Evolutionary conservation across 2,888 invertebrate genomes (phyloP), one percentile per base, ranked within the genome.

Genomic region (Drosophila anceps): DNA sequence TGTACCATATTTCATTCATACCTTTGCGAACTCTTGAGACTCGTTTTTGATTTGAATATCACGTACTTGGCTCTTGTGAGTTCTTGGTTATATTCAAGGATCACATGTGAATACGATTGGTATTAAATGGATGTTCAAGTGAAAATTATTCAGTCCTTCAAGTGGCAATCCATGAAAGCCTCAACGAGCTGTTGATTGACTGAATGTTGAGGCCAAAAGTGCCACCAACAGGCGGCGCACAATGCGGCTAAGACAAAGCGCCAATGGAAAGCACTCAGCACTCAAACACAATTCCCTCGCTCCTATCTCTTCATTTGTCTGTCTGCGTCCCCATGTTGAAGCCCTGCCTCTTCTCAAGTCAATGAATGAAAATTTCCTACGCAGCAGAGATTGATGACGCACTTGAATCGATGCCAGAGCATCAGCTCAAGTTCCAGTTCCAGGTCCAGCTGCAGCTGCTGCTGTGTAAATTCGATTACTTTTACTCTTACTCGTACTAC

Each of bases 381-480:
- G 69, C 69, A 69, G 67, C 79, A 58, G 71, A 86, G 85, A 86
- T 86, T 86, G 85, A 86, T 86, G 88, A 86, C 88, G 87, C 81
- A 84, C 84, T 86, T 88, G 82, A 86, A 81, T 71, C 73, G 35
- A 46, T 81, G 79, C 68, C 73, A 15, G 20, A 76, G 64, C 63
- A 33, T 3, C 24, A 48, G 35, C 53, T 5, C 9, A 9, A 50
- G 31, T 10, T 46, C 13, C 7, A 24, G 44, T 1, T 20, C 12
- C 27, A 27, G 1, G 48, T 44, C 33, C 50, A 33, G 50, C 46
- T 46, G 46, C 46, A 27, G 46, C 50, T 18, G 50, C 50, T 33
- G 50, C 31, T 33, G 54, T 57, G 44, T 43, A 69, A 55, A 57
- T 58, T 57, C 65, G 62, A 73, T 55, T 64, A 74, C 70, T 60